These are phyloP conservation scores for Drosophila cracens DNA, from an alignment of 2,888 invertebrate species.

Conservation along the genomic window DNA sequence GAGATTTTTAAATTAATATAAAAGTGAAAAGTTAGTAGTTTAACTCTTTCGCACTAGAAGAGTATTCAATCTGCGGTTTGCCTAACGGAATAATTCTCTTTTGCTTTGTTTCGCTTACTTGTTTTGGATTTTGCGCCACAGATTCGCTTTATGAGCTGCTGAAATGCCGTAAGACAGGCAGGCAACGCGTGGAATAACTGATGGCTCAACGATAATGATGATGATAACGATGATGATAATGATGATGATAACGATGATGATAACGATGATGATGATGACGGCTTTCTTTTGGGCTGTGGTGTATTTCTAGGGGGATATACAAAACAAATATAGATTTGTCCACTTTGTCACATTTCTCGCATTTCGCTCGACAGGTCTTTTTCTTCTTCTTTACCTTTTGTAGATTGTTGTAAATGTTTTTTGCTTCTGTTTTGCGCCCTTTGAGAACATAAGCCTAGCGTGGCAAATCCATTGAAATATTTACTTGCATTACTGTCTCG, in stretches of 20 bases:
- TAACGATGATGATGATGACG: constrained; percentile 31
- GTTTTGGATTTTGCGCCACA: constrained; percentile 42
- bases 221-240: constrained; percentile 29
- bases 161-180: constrained; percentile 25
- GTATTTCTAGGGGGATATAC: constrained; percentile 2
- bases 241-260: constrained; percentile 35
- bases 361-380: constrained; percentile 30
- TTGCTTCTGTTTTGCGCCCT: background rate
- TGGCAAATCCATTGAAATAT: constrained; percentile 1
- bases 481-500: background rate
- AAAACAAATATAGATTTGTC: constrained; percentile 24
- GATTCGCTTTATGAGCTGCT: constrained; percentile 65
- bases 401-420: constrained; percentile 38
- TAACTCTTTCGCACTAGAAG: background rate
- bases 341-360: constrained; percentile 36
- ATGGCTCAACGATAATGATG: constrained; percentile 45
- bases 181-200: constrained; percentile 63
- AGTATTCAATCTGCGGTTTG: background rate
- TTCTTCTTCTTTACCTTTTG: constrained; percentile 18
- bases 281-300: constrained; percentile 17
- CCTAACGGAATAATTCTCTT: background rate
- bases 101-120: constrained; percentile 2
- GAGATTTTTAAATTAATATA: background rate
- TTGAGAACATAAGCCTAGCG: background rate
- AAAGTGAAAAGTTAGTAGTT: background rate